These are phyloP conservation scores for Desoria tigrina DNA, from an alignment of 2,888 invertebrate species.

Conservation along the genomic window DNA sequence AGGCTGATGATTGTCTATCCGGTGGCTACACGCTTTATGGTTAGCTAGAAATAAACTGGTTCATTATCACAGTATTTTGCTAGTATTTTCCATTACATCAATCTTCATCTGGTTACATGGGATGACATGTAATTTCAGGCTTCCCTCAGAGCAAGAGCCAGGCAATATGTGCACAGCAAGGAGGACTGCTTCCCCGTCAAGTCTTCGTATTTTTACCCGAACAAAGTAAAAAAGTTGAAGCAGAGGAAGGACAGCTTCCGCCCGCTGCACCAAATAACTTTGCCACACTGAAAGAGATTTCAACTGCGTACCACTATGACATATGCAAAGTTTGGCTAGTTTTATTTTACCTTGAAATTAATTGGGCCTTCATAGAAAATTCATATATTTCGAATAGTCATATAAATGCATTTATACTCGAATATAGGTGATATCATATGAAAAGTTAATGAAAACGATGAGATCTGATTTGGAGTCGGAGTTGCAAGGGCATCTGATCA, in stretches of 20 bases:
- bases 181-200: slow-evolving; percentile 47
- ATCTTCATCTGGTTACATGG: background rate
- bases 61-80: too few species aligned
- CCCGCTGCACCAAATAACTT: too few species aligned
- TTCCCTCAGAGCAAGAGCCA: slow-evolving; percentile 46
- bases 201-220: slow-evolving; percentile 46
- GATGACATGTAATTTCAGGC: slow-evolving; percentile 25
- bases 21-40: slow-evolving; percentile 47
- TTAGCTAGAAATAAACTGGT: too few species aligned
- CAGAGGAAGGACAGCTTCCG: background rate
- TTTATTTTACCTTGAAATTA: background rate
- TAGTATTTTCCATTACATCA: background rate
- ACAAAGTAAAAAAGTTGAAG: background rate
- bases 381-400: too few species aligned
- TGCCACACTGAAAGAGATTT: slow-evolving; percentile 32
- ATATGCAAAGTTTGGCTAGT: slow-evolving; percentile 36
- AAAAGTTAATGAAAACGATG: slow-evolving; percentile 29
- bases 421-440: too few species aligned
- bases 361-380: too few species aligned
- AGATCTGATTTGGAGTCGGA: slow-evolving; percentile 44
- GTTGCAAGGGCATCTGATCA: slow-evolving; percentile 38
- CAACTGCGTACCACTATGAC: slow-evolving; percentile 37
- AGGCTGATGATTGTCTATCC: slow-evolving; percentile 35
- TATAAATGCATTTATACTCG: too few species aligned
- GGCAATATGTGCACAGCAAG: slow-evolving; percentile 43